Percentiles rank a stretch among this genome's conserved stretches.
Conservation (phyloP, 2,888 invertebrate species). For the Antheraea assamensis region DNA sequence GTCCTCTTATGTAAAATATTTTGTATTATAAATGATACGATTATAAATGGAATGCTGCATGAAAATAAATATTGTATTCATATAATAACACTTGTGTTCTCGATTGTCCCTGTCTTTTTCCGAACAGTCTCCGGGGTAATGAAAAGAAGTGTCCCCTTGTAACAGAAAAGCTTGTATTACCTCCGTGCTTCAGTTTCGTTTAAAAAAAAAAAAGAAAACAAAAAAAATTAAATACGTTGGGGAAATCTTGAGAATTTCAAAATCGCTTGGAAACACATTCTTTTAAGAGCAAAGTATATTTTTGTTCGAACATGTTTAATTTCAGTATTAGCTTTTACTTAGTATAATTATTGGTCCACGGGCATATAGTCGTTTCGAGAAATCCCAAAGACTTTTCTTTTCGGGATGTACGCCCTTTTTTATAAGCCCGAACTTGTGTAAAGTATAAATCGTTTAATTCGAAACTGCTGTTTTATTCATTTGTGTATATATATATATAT, state of each 20-base stretch:
- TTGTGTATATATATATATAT: too few species aligned
- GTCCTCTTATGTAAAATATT: too few species aligned
- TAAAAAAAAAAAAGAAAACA: conserved; percentile 40
- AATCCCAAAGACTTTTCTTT: not conserved
- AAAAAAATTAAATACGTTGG: conserved; percentile 45
- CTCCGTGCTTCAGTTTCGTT: conserved; percentile 47
- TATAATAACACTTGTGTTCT: conserved; percentile 46
- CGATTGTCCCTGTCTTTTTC: conserved; percentile 50
- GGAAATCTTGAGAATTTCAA: conserved; percentile 42
- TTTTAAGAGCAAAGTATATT: not conserved
- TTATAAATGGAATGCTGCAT: conserved; percentile 18
- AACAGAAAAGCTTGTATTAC: conserved; percentile 53
- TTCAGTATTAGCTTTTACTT: conserved; percentile 11
- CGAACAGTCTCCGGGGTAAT: conserved; percentile 58
- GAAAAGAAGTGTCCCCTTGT: conserved; percentile 56
- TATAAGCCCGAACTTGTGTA: not conserved
- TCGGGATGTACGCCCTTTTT: not conserved
- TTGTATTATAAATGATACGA: too few species aligned
- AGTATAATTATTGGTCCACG: conserved; percentile 3
- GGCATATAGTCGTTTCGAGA: not conserved
- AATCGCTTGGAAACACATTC: conserved; percentile 26
- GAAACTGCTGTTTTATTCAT: not conserved
- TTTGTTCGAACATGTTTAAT: conserved; percentile 13
- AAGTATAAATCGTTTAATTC: not conserved
- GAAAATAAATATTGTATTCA: conserved; percentile 38